Percentiles rank a stretch among this genome's conserved stretches.
phyloP scores from a whole-genome alignment of 2,113 vertebrate genomes.

The Grantiella picta region DNA sequence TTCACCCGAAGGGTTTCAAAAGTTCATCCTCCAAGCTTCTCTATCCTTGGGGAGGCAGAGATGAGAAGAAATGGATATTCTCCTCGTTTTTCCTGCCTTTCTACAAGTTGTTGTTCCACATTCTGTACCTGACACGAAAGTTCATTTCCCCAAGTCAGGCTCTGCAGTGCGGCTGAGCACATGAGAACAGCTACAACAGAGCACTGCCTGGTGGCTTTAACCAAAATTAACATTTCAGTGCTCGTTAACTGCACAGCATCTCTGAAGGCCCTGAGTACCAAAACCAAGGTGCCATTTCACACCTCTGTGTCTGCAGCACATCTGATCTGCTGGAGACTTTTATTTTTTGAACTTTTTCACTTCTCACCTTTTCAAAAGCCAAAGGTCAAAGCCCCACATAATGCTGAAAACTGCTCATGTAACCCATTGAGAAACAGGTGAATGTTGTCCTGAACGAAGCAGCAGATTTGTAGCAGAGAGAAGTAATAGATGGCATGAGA shows the following conservation, averaged over 20 bases:
- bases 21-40: not conserved
- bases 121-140: not conserved
- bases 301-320: not conserved
- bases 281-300: not conserved
- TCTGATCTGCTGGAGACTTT: not conserved
- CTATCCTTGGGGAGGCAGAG: not conserved
- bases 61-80: accelerated
- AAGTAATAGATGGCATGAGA: not conserved
- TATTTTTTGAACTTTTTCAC: not conserved
- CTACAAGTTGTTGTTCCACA: not conserved
- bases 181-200: not conserved
- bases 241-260: not conserved
- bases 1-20: not conserved
- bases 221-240: not conserved
- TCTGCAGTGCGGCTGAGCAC: not conserved
- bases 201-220: not conserved
- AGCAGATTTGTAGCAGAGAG: not conserved
- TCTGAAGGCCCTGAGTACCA: not conserved
- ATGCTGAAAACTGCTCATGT: not conserved
- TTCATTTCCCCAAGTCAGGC: not conserved
- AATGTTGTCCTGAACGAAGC: not conserved
- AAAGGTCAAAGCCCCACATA: not conserved
- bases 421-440: not conserved
- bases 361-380: not conserved
- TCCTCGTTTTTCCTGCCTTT: not conserved